Evolutionary conservation across 2,113 vertebrate genomes (phyloP), one percentile per base, ranked within the genome.

Genomic region (Tringa solitaria): DNA sequence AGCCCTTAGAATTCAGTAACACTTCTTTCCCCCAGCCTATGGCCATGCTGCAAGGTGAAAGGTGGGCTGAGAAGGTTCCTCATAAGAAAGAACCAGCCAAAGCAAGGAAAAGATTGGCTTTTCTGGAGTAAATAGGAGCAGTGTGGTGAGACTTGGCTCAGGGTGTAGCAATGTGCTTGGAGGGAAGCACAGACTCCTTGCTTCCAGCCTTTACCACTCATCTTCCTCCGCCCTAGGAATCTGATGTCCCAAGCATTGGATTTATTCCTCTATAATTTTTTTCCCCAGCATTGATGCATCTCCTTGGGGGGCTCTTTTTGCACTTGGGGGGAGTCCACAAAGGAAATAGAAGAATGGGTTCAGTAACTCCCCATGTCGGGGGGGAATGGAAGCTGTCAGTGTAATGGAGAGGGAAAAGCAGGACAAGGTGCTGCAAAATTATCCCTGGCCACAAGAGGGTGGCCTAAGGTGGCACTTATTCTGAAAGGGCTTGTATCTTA

Each of bases 381-480:
- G 33, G 27, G 14, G 10, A 26, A 20, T 9, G 37, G 22, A 37
- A 32, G 12, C 5, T 21, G 4, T 5, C 9, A 0, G 20, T 2
- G 76, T 1, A 50, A 43, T 13, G 18, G 26, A 27, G 39, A 63
- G 26, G 19, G 30, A n/a, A 51, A n/a, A 81, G 39, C 59, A 56
- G 78, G n/a, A 53, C 10, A 19, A 33, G 17, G 56, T 41, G 88
- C 57, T 95, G 96, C 63, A 60, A 46, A 90, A 41, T 24, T 60
- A 21, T 94, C 90, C 96, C 96, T 93, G 67, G 59, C 96, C 95
- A 93, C 95, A 90, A 96, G 96, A 92, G 88, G 94, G 95, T 92
- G 70, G 48, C 82, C 78, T 33, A 72, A 85, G 82, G 96, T 90
- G 96, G 67, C 35, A 64, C 19, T 87, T 81, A 0, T 0, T 53